Evolutionary conservation across 2,113 vertebrate species (phyloP).

Genomic region (Vireo altiloquus): DNA sequence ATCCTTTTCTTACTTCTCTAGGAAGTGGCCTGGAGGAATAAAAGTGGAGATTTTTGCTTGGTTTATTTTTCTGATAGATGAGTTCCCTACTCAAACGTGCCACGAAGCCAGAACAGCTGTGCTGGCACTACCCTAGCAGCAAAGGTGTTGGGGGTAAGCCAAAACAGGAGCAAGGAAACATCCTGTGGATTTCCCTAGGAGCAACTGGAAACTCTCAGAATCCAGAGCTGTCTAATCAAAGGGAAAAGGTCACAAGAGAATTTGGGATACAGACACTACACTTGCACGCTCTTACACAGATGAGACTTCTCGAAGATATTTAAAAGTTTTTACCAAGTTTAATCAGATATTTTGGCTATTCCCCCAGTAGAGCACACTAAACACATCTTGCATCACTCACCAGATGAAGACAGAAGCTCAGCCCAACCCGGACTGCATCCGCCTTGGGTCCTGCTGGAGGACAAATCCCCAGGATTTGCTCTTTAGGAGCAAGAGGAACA

Average conservation of each 20-base stretch:
- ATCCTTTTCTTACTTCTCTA: not conserved
- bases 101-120: not conserved
- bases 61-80: not conserved
- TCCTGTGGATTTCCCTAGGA: not conserved
- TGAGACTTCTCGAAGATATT: not conserved
- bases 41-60: not conserved
- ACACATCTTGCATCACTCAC: fast-evolving
- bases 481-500: not conserved
- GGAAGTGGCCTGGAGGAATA: not conserved
- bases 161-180: not conserved
- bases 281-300: not conserved
- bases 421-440: not conserved
- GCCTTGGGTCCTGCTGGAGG: not conserved
- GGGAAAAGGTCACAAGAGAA: not conserved
- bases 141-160: not conserved
- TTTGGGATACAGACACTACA: not conserved
- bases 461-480: not conserved
- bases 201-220: not conserved
- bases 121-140: not conserved
- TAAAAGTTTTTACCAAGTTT: not conserved
- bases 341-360: not conserved
- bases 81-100: not conserved
- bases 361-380: not conserved
- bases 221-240: not conserved
- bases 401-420: not conserved